Conservation (phyloP, 2,113 vertebrate genomes). For the Vidua macroura region DNA sequence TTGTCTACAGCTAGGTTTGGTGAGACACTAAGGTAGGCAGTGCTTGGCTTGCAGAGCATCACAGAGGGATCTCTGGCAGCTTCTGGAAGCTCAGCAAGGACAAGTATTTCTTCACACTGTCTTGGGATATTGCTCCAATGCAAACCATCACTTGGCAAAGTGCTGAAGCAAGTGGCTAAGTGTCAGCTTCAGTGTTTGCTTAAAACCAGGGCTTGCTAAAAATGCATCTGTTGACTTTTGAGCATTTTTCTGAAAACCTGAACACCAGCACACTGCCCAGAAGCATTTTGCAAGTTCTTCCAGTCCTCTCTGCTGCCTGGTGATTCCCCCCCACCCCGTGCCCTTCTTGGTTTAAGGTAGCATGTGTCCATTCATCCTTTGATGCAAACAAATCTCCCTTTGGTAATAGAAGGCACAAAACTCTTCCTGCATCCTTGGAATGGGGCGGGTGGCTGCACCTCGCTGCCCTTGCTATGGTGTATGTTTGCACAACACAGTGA, state of each 20-base stretch:
- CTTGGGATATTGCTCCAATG: background rate
- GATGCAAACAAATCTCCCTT: background rate
- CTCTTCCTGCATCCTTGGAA: background rate
- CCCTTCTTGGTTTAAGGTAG: background rate
- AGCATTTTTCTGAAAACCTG: background rate
- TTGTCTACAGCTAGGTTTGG: background rate
- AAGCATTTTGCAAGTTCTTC: background rate
- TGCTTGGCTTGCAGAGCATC: accelerated
- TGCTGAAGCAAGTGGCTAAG: background rate
- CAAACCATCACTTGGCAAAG: background rate
- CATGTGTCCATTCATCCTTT: background rate
- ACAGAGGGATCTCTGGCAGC: background rate
- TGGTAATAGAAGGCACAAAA: background rate
- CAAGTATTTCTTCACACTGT: background rate
- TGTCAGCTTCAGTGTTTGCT: background rate
- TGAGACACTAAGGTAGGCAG: background rate
- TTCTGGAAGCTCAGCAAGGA: accelerated
- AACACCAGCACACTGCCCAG: no score
- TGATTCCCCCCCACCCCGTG: accelerated
- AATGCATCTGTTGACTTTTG: background rate
- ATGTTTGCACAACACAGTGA: background rate
- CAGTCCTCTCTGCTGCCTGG: background rate
- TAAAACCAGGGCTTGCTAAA: background rate
- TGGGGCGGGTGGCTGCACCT: accelerated
- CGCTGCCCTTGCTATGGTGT: accelerated